phyloP scores from a whole-genome alignment of 2,113 vertebrate species.

The Nothocercus julius region DNA sequence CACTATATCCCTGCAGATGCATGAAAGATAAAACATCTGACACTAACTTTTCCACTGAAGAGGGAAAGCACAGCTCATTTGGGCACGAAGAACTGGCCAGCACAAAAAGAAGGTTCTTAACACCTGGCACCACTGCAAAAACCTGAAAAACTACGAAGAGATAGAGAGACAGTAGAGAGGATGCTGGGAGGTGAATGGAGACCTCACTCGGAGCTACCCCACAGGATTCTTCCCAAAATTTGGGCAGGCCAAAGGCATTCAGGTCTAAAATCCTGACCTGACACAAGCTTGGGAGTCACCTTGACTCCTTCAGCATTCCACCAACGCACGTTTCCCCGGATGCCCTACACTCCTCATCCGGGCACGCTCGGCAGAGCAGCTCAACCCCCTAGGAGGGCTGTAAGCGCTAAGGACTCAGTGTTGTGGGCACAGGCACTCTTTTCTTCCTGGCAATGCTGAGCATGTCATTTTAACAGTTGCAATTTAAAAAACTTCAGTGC shows the following conservation, averaged over 20 bases:
- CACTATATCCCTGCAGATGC: not conserved
- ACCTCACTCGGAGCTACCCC: not conserved
- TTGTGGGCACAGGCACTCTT: not conserved
- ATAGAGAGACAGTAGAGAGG: not conserved
- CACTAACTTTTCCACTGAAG: not conserved
- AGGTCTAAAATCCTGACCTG: not conserved
- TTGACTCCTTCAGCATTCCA: not conserved
- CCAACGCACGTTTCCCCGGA: not conserved
- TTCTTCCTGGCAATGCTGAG: not conserved
- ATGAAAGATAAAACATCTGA: conserved; percentile 24
- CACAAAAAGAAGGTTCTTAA: not conserved
- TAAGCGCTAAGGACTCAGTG: not conserved
- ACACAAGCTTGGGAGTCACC: not conserved
- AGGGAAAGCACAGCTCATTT: not conserved
- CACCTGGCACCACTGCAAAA: not conserved
- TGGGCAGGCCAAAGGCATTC: not conserved
- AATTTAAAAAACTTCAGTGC: not conserved
- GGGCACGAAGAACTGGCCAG: not conserved
- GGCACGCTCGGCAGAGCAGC: not conserved
- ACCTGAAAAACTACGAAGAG: not conserved
- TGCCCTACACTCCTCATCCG: not conserved
- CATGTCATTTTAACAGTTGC: not conserved
- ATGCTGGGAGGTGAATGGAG: not conserved
- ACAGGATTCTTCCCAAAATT: not conserved
- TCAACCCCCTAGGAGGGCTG: not conserved